A percentile compares a stretch with the other conserved stretches of the same genome.
These are phyloP conservation scores for Pectinophora gossypiella DNA, from an alignment of 1,140 invertebrate genomes.

Conservation along the genomic window DNA sequence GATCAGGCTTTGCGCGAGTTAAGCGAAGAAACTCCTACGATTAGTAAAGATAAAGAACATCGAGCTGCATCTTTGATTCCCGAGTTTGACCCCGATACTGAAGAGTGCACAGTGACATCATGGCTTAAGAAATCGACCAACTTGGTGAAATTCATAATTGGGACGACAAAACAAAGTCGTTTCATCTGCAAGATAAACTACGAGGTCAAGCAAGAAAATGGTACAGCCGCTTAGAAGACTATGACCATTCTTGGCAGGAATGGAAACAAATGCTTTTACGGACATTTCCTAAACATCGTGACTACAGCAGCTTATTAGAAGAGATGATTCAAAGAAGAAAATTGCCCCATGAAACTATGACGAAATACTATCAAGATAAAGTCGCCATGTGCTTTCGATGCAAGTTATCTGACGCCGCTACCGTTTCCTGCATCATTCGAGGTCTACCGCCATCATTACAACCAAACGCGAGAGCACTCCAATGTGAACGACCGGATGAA, in stretches of 20 bases:
- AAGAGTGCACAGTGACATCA: conserved; percentile 16
- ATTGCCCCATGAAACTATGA: conserved; percentile 28
- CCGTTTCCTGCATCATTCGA: conserved; percentile 44
- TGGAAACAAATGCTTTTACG: conserved; percentile 21
- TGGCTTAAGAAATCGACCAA: conserved; percentile 35
- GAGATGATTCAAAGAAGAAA: conserved; percentile 36
- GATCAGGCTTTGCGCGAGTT: neutral
- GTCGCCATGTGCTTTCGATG: conserved; percentile 39
- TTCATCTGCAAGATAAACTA: conserved; percentile 31
- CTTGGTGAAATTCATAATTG: conserved; percentile 28
- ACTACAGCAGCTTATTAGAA: conserved; percentile 17
- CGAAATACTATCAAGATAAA: conserved; percentile 43
- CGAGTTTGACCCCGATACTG: conserved; percentile 22
- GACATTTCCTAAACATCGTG: conserved; percentile 14
- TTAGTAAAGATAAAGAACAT: neutral
- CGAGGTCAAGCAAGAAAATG: conserved; percentile 27
- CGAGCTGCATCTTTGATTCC: conserved; percentile 9
- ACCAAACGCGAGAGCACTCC: conserved; percentile 34
- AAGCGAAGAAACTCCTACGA: neutral
- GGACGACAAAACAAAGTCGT: conserved; percentile 21
- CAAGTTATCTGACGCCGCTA: conserved; percentile 31
- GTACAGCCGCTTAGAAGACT: conserved; percentile 30
- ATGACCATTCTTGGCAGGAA: conserved; percentile 27
- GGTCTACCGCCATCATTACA: conserved; percentile 33
- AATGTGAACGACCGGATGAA: conserved; percentile 29